A percentile compares a stretch with the other conserved stretches of the same genome.
phyloP scores from a whole-genome alignment of 2,113 vertebrate genomes.

The Alaudala cheleensis region DNA sequence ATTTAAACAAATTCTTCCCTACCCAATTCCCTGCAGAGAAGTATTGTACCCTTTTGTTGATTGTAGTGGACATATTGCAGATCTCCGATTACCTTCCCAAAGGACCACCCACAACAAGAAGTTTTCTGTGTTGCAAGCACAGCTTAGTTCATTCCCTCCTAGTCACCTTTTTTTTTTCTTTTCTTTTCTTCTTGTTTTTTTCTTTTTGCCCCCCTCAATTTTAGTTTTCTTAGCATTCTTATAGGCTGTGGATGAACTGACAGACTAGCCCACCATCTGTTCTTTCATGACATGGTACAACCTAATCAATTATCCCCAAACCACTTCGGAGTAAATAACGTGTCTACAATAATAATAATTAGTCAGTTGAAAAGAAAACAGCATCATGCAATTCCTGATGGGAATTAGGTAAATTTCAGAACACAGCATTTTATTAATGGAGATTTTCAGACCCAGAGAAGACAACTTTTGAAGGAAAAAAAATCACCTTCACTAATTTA shows the following conservation, averaged over 20 bases:
- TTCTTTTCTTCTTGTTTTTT: conserved; percentile 51
- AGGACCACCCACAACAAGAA: conserved; percentile 91
- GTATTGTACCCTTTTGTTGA: conserved; percentile 77
- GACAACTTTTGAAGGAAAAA: neutral
- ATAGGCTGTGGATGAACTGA: conserved; percentile 45
- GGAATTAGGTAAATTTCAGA: conserved; percentile 55
- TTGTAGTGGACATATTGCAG: conserved; percentile 86
- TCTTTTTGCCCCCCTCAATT: neutral
- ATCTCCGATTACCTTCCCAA: conserved; percentile 78
- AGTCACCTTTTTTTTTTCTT: conserved; percentile 78
- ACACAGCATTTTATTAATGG: neutral
- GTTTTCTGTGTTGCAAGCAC: conserved; percentile 85
- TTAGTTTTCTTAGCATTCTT: conserved; percentile 62
- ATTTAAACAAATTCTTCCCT: conserved; percentile 79
- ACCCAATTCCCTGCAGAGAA: conserved; percentile 70
- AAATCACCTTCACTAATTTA: neutral
- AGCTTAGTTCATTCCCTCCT: conserved; percentile 67
- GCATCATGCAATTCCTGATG: conserved; percentile 18
- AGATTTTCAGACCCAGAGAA: neutral
- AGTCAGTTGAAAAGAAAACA: conserved; percentile 67
- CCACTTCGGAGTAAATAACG: conserved; percentile 69
- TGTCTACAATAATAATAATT: conserved; percentile 71
- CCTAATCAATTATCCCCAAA: conserved; percentile 83
- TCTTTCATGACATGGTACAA: conserved; percentile 83
- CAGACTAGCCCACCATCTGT: conserved; percentile 78